A percentile compares a stretch with the other conserved stretches of the same genome.
Evolutionary conservation across 1,140 invertebrate genomes (phyloP).

Genomic region (Melanaphis sacchari): DNA sequence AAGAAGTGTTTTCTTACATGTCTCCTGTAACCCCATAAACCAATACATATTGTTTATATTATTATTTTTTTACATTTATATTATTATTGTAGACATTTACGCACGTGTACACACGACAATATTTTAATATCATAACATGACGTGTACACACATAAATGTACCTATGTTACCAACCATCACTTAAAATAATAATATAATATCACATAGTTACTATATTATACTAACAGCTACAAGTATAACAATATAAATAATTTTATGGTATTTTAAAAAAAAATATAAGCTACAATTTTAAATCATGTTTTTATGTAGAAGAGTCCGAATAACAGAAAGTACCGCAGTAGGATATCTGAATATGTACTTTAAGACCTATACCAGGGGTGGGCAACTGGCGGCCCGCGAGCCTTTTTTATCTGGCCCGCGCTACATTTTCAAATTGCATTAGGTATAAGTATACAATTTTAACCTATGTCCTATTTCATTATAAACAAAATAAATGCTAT

Average conservation of each 20-base stretch:
- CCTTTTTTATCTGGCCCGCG: no score
- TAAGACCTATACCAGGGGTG: no score
- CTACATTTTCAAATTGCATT: no score
- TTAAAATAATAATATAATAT: background rate
- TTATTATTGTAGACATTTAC: background rate
- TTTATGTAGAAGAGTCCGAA: background rate
- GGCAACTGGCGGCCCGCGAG: no score
- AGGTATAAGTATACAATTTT: no score
- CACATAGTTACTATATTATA: background rate
- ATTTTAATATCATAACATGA: background rate
- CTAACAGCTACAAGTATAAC: background rate
- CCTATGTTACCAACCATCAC: background rate
- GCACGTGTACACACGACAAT: background rate
- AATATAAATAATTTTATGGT: background rate
- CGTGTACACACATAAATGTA: background rate
- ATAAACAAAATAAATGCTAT: no score
- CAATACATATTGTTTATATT: no score
- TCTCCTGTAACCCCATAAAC: no score
- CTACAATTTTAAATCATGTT: background rate
- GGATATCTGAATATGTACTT: background rate
- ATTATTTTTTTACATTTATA: background rate
- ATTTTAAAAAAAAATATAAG: background rate
- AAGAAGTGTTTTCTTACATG: no score
- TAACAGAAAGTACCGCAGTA: background rate
- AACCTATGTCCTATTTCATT: no score